Percentiles rank a stretch among this genome's conserved stretches.
Evolutionary conservation across 2,888 invertebrate genomes (phyloP).

Genomic region (Ganaspis brasiliensis): DNA sequence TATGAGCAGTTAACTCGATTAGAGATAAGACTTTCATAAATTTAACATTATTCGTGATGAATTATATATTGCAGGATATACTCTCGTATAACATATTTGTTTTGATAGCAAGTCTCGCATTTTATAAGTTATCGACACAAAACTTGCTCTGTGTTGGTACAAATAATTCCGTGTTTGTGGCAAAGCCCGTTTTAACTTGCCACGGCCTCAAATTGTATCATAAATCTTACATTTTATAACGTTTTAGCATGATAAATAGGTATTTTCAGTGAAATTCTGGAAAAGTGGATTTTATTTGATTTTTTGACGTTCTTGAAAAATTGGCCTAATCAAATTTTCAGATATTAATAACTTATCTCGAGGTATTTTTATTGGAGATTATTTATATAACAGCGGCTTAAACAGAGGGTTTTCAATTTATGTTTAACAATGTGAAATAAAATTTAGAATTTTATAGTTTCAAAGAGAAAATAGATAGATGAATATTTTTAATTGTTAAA

Average conservation of each 20-base stretch:
- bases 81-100: constrained; percentile 17
- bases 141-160: neutral
- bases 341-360: no score
- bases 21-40: constrained; percentile 66
- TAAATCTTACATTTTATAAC: constrained; percentile 26
- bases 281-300: neutral
- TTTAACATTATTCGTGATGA: constrained; percentile 48
- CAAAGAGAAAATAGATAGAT: no score
- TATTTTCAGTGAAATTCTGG: neutral
- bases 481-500: no score
- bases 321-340: neutral
- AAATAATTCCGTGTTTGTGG: constrained; percentile 6
- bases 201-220: constrained; percentile 21
- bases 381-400: no score
- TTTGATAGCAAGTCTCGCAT: neutral
- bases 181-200: constrained; percentile 18
- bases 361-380: no score
- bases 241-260: constrained; percentile 10
- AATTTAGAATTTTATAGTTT: no score
- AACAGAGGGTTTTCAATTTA: no score
- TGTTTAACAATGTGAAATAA: no score
- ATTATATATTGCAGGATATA: constrained; percentile 27
- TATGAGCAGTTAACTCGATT: constrained; percentile 65
- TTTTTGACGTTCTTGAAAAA: neutral
- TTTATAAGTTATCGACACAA: neutral